These are phyloP conservation scores for Halocynthia aurantium DNA, from an alignment of 23 tunicate species.

Conservation along the genomic window DNA sequence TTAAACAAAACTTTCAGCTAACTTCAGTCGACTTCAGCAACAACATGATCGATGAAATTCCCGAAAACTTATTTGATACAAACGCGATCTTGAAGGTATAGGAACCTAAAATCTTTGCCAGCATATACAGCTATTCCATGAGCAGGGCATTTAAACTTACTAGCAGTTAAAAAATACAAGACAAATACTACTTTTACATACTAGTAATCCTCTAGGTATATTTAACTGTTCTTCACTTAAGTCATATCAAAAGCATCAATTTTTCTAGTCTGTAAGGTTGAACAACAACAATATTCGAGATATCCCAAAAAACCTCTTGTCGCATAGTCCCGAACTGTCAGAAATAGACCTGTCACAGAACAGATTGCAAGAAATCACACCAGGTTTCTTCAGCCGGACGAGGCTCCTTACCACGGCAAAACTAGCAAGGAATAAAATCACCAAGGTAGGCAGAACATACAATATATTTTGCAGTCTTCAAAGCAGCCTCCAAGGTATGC, in stretches of 20 bases:
- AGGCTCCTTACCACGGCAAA: constrained; percentile 25
- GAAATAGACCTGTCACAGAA: constrained; percentile 28
- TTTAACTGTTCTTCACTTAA: too few relatives aligned
- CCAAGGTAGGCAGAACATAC: constrained; percentile 16
- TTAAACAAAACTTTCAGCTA: constrained; percentile 29
- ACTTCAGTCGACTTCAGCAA: constrained; percentile 63
- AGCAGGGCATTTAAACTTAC: too few relatives aligned
- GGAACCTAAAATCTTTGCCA: too few relatives aligned
- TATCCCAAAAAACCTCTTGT: constrained; percentile 36
- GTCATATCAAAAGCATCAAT: background rate
- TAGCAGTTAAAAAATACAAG: too few relatives aligned
- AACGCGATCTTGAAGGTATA: constrained; percentile 56
- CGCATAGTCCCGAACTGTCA: constrained; percentile 37
- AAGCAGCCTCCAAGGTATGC: too few relatives aligned
- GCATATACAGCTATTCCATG: too few relatives aligned
- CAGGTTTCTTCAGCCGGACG: constrained; percentile 10
- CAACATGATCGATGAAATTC: constrained; percentile 34
- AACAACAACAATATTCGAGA: constrained; percentile 25
- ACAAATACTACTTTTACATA: too few relatives aligned
- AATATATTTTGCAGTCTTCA: too few relatives aligned
- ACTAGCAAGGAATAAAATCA: constrained; percentile 25
- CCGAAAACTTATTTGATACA: constrained; percentile 27
- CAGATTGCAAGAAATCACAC: constrained; percentile 10
- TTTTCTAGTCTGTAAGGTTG: constrained; percentile 16
- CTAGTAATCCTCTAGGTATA: too few relatives aligned